Evolutionary conservation across 2,113 vertebrate genomes (phyloP), one percentile per base, ranked within the genome.

Genomic region (Pseudorectes ferrugineus): DNA sequence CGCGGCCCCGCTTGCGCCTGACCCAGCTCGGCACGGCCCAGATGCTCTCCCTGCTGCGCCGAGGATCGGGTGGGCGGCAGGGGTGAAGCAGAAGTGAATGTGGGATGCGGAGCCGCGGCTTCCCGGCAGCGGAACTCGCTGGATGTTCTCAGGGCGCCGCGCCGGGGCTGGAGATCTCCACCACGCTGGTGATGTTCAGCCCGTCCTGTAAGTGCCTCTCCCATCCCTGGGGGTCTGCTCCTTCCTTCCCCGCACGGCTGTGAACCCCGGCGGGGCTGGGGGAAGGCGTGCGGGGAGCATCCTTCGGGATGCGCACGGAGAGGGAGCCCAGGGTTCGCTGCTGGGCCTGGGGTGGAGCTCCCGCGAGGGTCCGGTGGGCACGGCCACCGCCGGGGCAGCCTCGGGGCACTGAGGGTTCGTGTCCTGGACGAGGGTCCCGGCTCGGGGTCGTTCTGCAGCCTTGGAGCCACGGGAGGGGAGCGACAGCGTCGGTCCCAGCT

Each of bases 21-120:
- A 26, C 31, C 74, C 82, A 2, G 38, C 75, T 33, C 14, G 4
- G 8, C 59, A 14, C 51, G 2, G 66, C 48, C 52, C 61, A 0
- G 79, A 43, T 5, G 71, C 20, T 55, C 36, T 38, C 21, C 5
- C 33, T 3, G 58, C 91, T 1, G 36, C 35, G 2, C 75, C 2
- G 20, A 19, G 61, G 51, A 14, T 0, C 77, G 46, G 76, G 23
- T 17, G 17, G 9, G 10, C 12, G 45, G 71, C 58, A 0, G 92
- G 86, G 65, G 65, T 3, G 77, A 45, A 75, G 95, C 93, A 86
- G 91, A 74, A 92, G 93, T 84, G 94, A 77, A 21, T 1, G 89
- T 52, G 94, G 86, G 89, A 93, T 91, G 96, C 11, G 62, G 70
- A 91, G 95, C 40, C 16, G 96, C 15, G 70, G 72, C 80, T 91